A percentile compares a stretch with the other conserved stretches of the same genome.
Evolutionary conservation across 2,888 invertebrate species (phyloP).

Genomic region (Acronicta aceris): DNA sequence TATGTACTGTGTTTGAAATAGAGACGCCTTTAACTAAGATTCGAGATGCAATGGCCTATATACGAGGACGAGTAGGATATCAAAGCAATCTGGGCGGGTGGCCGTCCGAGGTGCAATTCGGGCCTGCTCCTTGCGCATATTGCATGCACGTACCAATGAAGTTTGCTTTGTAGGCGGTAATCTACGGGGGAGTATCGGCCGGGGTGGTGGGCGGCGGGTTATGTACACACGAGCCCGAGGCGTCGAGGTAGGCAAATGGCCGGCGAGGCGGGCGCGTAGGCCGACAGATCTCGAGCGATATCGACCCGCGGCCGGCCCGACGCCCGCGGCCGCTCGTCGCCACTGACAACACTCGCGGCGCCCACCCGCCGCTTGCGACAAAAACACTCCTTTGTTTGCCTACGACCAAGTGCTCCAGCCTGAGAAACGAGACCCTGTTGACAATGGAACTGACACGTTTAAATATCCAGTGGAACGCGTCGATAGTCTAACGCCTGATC

Average conservation of each 20-base stretch:
- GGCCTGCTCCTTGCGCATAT: slow-evolving; percentile 87
- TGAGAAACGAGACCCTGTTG: slow-evolving; percentile 48
- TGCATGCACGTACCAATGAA: slow-evolving; percentile 89
- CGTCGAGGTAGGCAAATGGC: slow-evolving; percentile 89
- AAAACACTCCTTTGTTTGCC: slow-evolving; percentile 88
- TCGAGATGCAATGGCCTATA: slow-evolving; percentile 77
- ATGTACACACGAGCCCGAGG: slow-evolving; percentile 88
- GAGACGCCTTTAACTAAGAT: slow-evolving; percentile 74
- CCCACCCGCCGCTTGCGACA: slow-evolving; percentile 84
- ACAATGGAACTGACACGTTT: slow-evolving; percentile 58
- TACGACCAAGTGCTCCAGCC: slow-evolving; percentile 57
- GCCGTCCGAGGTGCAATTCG: slow-evolving; percentile 81
- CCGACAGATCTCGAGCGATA: slow-evolving; percentile 86
- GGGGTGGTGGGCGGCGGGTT: slow-evolving; percentile 85
- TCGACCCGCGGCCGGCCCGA: slow-evolving; percentile 83
- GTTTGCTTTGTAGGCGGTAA: slow-evolving; percentile 89
- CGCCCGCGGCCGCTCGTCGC: slow-evolving; percentile 74
- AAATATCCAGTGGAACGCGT: slow-evolving; percentile 39
- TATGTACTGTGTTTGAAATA: slow-evolving; percentile 67
- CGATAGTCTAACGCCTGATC: slow-evolving; percentile 26
- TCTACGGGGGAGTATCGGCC: slow-evolving; percentile 85
- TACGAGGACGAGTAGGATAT: slow-evolving; percentile 75
- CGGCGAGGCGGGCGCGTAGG: slow-evolving; percentile 87
- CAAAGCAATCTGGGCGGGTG: slow-evolving; percentile 83
- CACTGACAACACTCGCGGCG: slow-evolving; percentile 81